phyloP scores from a whole-genome alignment of 1,140 invertebrate species.

The Bilobella aurantiaca region DNA sequence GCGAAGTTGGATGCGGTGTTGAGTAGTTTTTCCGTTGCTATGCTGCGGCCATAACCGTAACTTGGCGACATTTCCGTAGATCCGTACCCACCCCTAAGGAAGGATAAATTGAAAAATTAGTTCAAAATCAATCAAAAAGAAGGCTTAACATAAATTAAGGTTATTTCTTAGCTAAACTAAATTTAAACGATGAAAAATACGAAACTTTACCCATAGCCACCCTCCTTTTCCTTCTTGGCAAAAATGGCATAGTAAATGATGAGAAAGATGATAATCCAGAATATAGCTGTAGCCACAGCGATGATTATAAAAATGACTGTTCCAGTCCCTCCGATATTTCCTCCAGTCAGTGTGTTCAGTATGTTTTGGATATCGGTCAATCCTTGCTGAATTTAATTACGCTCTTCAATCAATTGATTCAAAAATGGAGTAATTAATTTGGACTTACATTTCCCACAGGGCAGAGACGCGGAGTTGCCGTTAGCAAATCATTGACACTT shows the following conservation, averaged over 20 bases:
- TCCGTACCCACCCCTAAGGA: too few species aligned
- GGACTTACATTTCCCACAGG: neutral
- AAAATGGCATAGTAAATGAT: neutral
- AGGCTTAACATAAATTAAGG: too few species aligned
- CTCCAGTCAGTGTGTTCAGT: neutral
- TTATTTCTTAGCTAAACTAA: neutral
- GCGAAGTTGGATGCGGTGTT: too few species aligned
- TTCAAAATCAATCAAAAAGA: too few species aligned
- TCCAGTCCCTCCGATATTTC: neutral
- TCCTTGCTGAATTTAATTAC: neutral
- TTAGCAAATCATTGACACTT: neutral
- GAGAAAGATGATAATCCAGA: neutral
- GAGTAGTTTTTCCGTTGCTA: neutral
- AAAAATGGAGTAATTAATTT: neutral
- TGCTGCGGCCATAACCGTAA: neutral
- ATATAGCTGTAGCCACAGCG: neutral
- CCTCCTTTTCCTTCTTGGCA: neutral
- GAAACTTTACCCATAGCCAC: neutral
- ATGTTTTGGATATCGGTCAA: neutral
- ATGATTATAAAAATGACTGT: neutral
- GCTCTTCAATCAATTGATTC: neutral
- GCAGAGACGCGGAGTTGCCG: neutral
- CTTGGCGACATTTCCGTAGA: neutral
- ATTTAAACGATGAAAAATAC: neutral
- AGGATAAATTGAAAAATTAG: too few species aligned